Percentiles rank a stretch among this genome's conserved stretches.
Evolutionary conservation across 2,888 invertebrate genomes (phyloP).

Genomic region (Corbicula japonica): DNA sequence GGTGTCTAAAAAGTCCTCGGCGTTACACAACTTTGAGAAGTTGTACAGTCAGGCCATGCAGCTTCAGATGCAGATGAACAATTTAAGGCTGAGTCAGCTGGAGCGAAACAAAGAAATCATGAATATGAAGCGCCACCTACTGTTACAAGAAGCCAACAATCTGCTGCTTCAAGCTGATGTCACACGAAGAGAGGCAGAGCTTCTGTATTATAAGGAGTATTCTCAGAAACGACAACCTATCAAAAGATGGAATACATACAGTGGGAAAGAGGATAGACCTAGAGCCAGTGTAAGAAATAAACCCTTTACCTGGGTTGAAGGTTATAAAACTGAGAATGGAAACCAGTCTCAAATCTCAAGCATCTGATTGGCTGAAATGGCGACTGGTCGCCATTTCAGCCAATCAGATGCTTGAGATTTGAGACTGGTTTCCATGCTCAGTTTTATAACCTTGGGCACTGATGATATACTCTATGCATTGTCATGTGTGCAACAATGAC

Average conservation of each 20-base stretch:
- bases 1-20: constrained; percentile 78
- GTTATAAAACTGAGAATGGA: too few relatives aligned
- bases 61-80: constrained; percentile 84
- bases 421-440: too few relatives aligned
- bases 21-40: constrained; percentile 81
- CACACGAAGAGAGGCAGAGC: constrained; percentile 81
- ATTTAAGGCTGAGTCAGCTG: constrained; percentile 81
- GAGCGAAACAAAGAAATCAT: constrained; percentile 84
- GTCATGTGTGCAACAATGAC: too few relatives aligned
- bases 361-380: too few relatives aligned
- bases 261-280: constrained; percentile 75
- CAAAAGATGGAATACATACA: constrained; percentile 83
- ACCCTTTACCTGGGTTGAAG: too few relatives aligned
- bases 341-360: too few relatives aligned
- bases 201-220: constrained; percentile 80
- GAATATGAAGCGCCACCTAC: constrained; percentile 84
- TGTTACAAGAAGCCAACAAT: constrained; percentile 84
- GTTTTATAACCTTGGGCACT: too few relatives aligned
- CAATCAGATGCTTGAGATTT: too few relatives aligned
- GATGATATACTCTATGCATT: too few relatives aligned
- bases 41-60: constrained; percentile 83
- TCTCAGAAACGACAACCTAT: constrained; percentile 72
- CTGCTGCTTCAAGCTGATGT: constrained; percentile 83
- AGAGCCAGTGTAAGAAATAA: constrained; percentile 53
- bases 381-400: too few relatives aligned